Evolutionary conservation across 1,140 invertebrate genomes (phyloP).

Genomic region (Choristoneura fumiferana): DNA sequence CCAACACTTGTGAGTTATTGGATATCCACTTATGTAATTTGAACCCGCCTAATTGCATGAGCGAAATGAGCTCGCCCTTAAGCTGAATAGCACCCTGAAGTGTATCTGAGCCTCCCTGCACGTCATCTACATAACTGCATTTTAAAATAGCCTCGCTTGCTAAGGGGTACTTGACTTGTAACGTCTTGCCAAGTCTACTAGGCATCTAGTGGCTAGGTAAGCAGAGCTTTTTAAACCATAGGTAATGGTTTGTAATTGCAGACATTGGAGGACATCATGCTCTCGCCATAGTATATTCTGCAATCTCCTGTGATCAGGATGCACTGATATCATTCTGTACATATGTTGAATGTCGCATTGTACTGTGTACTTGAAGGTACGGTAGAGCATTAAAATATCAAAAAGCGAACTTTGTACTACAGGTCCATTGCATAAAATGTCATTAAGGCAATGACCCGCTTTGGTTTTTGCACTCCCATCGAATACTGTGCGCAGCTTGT

Average conservation of each 20-base stretch:
- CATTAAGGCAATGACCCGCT: neutral
- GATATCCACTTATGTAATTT: slow-evolving; percentile 25
- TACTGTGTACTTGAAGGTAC: slow-evolving; percentile 19
- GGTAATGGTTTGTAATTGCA: slow-evolving; percentile 29
- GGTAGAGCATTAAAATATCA: slow-evolving; percentile 22
- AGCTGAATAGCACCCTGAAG: slow-evolving; percentile 10
- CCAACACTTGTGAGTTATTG: slow-evolving; percentile 18
- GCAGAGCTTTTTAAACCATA: slow-evolving; percentile 34
- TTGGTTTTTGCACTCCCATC: neutral
- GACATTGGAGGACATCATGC: neutral
- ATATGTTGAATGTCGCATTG: slow-evolving; percentile 22
- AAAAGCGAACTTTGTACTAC: slow-evolving; percentile 19
- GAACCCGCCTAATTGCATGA: slow-evolving; percentile 18
- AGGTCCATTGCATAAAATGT: slow-evolving; percentile 17
- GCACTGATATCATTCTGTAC: slow-evolving; percentile 17
- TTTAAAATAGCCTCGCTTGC: slow-evolving; percentile 18
- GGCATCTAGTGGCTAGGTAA: slow-evolving; percentile 31
- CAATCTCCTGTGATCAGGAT: slow-evolving; percentile 18
- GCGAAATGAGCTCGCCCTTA: neutral
- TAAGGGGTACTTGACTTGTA: slow-evolving; percentile 16
- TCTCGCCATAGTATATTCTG: slow-evolving; percentile 25
- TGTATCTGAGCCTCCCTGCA: neutral
- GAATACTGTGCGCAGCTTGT: neutral
- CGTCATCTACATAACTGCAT: slow-evolving; percentile 22
- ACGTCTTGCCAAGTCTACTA: slow-evolving; percentile 17